phyloP scores from a whole-genome alignment of 2,113 vertebrate species.

The Marcusenius ussheri region DNA sequence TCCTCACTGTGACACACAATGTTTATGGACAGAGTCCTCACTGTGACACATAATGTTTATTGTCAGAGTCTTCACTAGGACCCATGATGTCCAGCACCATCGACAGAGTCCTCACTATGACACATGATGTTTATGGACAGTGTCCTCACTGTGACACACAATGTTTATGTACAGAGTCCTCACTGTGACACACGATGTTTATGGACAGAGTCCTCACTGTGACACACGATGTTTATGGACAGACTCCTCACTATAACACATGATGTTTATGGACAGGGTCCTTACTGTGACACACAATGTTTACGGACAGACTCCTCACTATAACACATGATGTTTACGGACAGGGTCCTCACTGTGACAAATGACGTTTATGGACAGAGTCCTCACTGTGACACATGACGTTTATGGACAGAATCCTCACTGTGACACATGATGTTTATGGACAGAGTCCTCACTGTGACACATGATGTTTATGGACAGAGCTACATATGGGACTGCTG shows the following conservation, averaged over 20 bases:
- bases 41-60: background rate
- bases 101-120: background rate
- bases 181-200: background rate
- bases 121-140: background rate
- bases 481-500: background rate
- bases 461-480: background rate
- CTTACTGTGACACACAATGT: too few species aligned
- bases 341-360: background rate
- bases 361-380: background rate
- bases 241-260: background rate
- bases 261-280: too few species aligned
- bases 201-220: background rate
- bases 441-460: background rate
- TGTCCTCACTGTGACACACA: background rate
- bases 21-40: background rate
- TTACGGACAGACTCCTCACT: background rate
- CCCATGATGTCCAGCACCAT: too few species aligned
- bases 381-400: background rate
- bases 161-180: background rate
- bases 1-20: background rate
- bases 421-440: background rate
- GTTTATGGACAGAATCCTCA: background rate
- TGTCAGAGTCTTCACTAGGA: too few species aligned
- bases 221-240: background rate
- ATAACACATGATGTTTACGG: background rate